Conservation (phyloP, 2,797 vertebrate genomes). For the Danio tinwini region DNA sequence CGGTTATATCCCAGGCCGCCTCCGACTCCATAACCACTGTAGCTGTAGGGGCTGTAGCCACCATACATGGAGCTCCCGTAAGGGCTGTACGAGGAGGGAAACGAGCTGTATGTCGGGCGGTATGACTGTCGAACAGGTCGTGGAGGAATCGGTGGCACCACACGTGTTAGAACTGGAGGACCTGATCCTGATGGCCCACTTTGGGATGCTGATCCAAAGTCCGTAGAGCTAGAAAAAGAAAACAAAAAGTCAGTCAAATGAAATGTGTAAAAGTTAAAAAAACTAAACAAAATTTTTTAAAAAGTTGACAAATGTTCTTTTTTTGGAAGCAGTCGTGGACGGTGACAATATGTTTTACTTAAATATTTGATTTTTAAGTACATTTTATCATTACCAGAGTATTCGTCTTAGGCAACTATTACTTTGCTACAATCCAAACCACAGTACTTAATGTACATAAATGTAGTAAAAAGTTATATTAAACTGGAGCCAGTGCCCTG, state of each 20-base stretch:
- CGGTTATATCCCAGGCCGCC: constrained; percentile 86
- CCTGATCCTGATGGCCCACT: constrained; percentile 75
- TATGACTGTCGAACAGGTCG: constrained; percentile 85
- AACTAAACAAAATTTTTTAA: not conserved
- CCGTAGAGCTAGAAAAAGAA: constrained; percentile 80
- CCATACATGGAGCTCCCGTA: constrained; percentile 87
- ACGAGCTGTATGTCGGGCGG: constrained; percentile 86
- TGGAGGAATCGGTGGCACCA: constrained; percentile 88
- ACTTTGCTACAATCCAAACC: too few species aligned
- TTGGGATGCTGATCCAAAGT: constrained; percentile 74
- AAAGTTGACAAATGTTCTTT: not conserved
- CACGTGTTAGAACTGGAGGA: constrained; percentile 77
- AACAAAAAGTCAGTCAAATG: not conserved
- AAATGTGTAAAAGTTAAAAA: not conserved
- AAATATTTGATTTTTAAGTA: too few species aligned
- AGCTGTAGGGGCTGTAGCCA: constrained; percentile 86
- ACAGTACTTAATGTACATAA: too few species aligned
- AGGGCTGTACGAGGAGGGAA: constrained; percentile 84
- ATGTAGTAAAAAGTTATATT: too few species aligned
- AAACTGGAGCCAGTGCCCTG: too few species aligned
- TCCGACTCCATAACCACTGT: constrained; percentile 73
- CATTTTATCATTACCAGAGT: too few species aligned
- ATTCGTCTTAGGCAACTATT: too few species aligned
- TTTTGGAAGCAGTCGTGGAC: not conserved
- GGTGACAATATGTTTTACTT: too few species aligned